Evolutionary conservation across 2,797 vertebrate species (phyloP).

Genomic region (Sebastes glaucus): DNA sequence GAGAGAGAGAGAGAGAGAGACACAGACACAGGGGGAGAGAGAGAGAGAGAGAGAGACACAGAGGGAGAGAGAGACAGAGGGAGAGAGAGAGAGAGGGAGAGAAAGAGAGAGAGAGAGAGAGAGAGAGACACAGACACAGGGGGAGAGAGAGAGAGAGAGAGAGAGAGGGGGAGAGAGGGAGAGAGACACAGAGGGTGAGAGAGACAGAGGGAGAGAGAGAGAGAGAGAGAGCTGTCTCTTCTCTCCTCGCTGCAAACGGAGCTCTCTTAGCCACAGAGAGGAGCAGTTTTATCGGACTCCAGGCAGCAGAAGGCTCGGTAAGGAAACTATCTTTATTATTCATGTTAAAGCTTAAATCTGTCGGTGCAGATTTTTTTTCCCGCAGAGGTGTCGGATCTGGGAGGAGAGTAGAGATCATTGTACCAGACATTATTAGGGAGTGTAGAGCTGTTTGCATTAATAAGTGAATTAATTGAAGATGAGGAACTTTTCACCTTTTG

Average conservation of each 20-base stretch:
- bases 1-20: background rate
- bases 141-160: no score
- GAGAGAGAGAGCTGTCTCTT: no score
- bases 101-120: no score
- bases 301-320: slow-evolving; percentile 25
- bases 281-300: slow-evolving; percentile 7
- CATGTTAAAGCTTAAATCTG: background rate
- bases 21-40: background rate
- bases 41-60: no score
- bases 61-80: background rate
- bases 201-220: no score
- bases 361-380: background rate
- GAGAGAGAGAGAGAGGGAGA: no score
- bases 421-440: no score
- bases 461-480: background rate
- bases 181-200: no score
- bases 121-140: background rate
- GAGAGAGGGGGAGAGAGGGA: no score
- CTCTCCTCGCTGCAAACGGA: background rate
- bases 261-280: slow-evolving; percentile 7
- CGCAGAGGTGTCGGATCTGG: background rate
- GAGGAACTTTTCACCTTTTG: background rate
- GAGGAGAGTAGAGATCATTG: background rate
- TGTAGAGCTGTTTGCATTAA: background rate
- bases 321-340: background rate